Base-by-base conservation (phyloP, 2,888 invertebrate genomes). In the Tetragnatha montana region DNA sequence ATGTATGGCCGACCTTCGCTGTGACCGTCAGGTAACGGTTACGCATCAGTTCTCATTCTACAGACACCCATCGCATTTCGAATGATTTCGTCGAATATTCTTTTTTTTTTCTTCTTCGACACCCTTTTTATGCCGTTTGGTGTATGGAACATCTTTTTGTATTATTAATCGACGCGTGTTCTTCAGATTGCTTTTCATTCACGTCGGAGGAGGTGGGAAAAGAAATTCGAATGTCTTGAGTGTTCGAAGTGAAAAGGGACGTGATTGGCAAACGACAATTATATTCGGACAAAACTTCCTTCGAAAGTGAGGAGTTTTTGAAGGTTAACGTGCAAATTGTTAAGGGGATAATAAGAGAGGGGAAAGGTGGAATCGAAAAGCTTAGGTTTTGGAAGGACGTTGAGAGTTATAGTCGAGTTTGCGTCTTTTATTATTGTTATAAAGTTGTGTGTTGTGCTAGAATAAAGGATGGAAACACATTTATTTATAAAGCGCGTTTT, bases 21-120 rank as follows among this genome's bases (percentile, higher is more conserved):
- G 8, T 82, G 82, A 82, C 82, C 82, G 51, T 82, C 60, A 78
- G 78, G 60, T 78, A 21, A 60, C 78, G 6, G 73, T 82, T 73
- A 51, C 73, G 74, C 82, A 76, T 76, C 76, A 76, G 50, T 49
- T 49, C n/a, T 17, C 17, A 60, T 60, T 10, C 60, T 60, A 60
- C 14, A 60, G 60, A 60, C 12, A 60, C 17, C 4, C 17, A 12
- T 60, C 17, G 60, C 12, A 8, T 60, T 60, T 60, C 35, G 35
- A 35, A 35, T 35, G 35, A 35, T 35, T 35, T 35, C 35, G 35
- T 35, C 35, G 35, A 10, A 12, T 60, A 60, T 10, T 60, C 60
- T 60, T 17, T 60, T 60, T 60, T 60, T 10, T n/a, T n/a, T n/a
- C n/a, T n/a, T n/a, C n/a, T n/a, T n/a, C n/a, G n/a, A 6, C 4